A percentile compares a stretch with the other conserved stretches of the same genome.
Evolutionary conservation across 2,797 vertebrate species (phyloP).

Genomic region (Sparidentex hasta): DNA sequence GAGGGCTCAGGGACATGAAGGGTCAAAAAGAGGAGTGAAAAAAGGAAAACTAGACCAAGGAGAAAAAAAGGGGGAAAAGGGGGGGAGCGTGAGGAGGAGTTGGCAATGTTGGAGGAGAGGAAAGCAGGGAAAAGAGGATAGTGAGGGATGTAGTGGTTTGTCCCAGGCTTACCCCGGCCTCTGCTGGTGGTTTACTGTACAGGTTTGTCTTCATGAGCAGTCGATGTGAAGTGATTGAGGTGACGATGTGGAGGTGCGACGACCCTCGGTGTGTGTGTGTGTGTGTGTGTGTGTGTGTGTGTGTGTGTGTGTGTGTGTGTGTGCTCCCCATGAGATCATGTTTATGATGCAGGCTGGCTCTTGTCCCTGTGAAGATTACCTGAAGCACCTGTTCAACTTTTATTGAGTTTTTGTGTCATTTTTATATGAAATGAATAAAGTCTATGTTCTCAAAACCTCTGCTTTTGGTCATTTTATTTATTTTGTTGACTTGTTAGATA

Average conservation of each 20-base stretch:
- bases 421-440: constrained; percentile 85
- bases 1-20: constrained; percentile 75
- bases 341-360: constrained; percentile 46
- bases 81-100: constrained; percentile 54
- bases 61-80: constrained; percentile 17
- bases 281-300: not conserved
- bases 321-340: constrained; percentile 11
- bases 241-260: constrained; percentile 24
- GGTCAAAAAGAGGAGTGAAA: constrained; percentile 62
- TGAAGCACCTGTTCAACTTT: constrained; percentile 71
- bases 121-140: constrained; percentile 35
- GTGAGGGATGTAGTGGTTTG: constrained; percentile 22
- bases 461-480: constrained; percentile 12
- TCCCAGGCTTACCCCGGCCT: constrained; percentile 62
- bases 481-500: not conserved
- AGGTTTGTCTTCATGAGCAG: constrained; percentile 26
- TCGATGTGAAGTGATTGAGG: constrained; percentile 17
- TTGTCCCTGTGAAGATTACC: constrained; percentile 73
- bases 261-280: not conserved
- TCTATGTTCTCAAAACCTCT: constrained; percentile 70
- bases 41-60: constrained; percentile 45
- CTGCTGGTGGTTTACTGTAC: constrained; percentile 73
- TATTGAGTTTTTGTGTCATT: constrained; percentile 63
- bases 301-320: not conserved
- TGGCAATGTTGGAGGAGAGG: constrained; percentile 36